phyloP scores from a whole-genome alignment of 2,797 vertebrate genomes.

The Nannoperca obscura region DNA sequence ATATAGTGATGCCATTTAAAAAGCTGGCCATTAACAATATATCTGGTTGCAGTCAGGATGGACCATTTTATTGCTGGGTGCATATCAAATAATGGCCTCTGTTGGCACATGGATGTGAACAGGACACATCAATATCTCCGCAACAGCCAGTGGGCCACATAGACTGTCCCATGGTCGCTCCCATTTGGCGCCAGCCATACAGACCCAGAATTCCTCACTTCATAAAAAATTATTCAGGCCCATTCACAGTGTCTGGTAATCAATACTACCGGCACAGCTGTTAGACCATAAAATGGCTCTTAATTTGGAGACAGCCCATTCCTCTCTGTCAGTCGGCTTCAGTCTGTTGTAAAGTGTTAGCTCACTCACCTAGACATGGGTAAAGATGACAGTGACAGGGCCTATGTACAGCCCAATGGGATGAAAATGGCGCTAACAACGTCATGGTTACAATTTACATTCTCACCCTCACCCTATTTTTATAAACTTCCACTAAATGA shows the following conservation, averaged over 20 bases:
- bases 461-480: not conserved
- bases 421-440: not conserved
- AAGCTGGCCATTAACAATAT: slow-evolving; percentile 82
- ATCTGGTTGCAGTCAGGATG: slow-evolving; percentile 81
- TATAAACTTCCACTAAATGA: not conserved
- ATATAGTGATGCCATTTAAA: slow-evolving; percentile 65
- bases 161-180: slow-evolving; percentile 41
- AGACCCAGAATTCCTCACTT: slow-evolving; percentile 84
- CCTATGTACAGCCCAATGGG: not conserved
- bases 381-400: slow-evolving; percentile 36
- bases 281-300: slow-evolving; percentile 75
- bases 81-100: slow-evolving; percentile 78
- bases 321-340: slow-evolving; percentile 44
- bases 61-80: slow-evolving; percentile 75
- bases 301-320: slow-evolving; percentile 67
- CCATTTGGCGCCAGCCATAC: slow-evolving; percentile 75
- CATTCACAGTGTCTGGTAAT: slow-evolving; percentile 79
- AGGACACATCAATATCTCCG: slow-evolving; percentile 55
- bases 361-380: slow-evolving; percentile 45
- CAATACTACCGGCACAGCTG: slow-evolving; percentile 86
- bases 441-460: not conserved
- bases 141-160: slow-evolving; percentile 41
- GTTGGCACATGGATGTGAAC: slow-evolving; percentile 67
- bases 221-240: slow-evolving; percentile 75
- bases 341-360: slow-evolving; percentile 31